Evolutionary conservation across 2,888 invertebrate species (phyloP), one percentile per base, ranked within the genome.

Genomic region (Pardosa pseudoannulata): DNA sequence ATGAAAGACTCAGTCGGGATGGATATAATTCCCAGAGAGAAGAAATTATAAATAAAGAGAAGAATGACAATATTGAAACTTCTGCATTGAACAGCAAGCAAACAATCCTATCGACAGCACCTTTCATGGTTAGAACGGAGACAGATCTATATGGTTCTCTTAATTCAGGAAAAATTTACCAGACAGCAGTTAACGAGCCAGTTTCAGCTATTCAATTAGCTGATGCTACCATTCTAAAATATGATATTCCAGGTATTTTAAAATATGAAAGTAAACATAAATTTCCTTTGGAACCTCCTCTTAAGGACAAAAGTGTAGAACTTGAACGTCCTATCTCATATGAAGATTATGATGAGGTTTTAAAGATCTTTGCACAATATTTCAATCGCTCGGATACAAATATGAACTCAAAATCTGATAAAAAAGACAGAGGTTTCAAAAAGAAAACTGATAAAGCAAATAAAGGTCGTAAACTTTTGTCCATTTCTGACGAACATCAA

Each of bases 91-190:
- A 29, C 2, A 16, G 32, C 16, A 29, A 23, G 23, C 19, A 16
- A 23, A 23, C 2, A 2, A 56, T 11, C 1, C 11, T 56, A 11
- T 65, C 72, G 13, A 64, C 65, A 16, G 80, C 23, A 31, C 36
- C 67, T 27, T 86, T 65, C 19, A 79, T 39, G 65, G 41, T 71
- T 2, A 74, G 81, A n/a, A 74, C 70, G 0, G 81, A 79, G 68
- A 81, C 74, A 6, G 83, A 86, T 71, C 29, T 19, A 11, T 89
- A 87, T 32, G 88, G 87, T 27, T 89, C 89, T 56, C 56, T 89
- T 19, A 83, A 64, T 27, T 89, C 89, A 13, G 89, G 89, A 65
- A 85, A 88, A n/a, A 88, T 89, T 19, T 89, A 89, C 67, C 89
- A 89, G 62, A 89, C 89, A 19, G 88, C 88, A n/a, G 76, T 88